Conservation (phyloP, 1,140 invertebrate species). For the Musca vetustissima region DNA sequence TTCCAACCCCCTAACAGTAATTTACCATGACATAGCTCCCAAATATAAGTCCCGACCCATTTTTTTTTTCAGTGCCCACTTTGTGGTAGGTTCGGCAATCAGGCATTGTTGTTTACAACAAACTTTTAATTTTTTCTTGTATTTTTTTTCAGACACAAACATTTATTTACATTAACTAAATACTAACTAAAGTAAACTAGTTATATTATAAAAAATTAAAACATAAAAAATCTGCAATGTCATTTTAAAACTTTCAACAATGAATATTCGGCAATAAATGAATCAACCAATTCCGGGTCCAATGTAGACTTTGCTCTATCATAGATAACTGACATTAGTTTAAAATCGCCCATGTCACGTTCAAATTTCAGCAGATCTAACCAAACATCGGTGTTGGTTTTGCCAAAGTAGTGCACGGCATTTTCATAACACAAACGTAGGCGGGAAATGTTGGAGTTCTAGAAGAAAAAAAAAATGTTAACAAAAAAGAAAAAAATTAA, state of each 20-base stretch:
- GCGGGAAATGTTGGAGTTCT: constrained; percentile 31
- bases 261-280: constrained; percentile 26
- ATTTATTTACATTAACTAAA: constrained; percentile 7
- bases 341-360: constrained; percentile 44
- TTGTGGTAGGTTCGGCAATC: no score
- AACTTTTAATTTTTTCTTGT: no score
- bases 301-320: constrained; percentile 41
- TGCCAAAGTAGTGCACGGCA: constrained; percentile 44
- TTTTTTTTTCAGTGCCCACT: no score
- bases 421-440: constrained; percentile 47
- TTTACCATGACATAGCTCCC: no score
- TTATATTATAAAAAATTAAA: no score
- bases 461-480: not conserved
- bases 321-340: constrained; percentile 37
- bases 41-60: no score
- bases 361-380: constrained; percentile 49
- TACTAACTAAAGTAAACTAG: not conserved
- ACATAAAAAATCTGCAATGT: not conserved
- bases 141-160: not conserved
- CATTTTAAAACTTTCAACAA: not conserved
- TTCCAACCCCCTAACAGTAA: no score
- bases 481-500: not conserved
- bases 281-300: constrained; percentile 35
- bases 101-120: no score
- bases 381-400: constrained; percentile 43